phyloP scores from a whole-genome alignment of 2,113 vertebrate genomes.

The Mesocricetus auratus region DNA sequence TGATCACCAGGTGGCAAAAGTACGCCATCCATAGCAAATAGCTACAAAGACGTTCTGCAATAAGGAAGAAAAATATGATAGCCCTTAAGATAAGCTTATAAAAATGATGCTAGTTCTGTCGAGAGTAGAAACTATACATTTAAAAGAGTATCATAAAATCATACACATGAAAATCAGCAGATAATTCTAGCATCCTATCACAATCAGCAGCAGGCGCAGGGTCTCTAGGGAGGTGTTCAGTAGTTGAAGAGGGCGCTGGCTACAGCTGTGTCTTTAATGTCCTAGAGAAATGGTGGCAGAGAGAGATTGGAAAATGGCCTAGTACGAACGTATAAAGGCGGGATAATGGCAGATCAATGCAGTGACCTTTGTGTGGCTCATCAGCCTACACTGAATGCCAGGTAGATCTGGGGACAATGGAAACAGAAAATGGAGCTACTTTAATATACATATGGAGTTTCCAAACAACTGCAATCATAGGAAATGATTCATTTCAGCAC shows the following conservation, averaged over 20 bases:
- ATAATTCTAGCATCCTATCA: too few species aligned
- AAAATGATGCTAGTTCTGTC: slow-evolving; percentile 35
- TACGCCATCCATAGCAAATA: not conserved
- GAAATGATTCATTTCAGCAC: not conserved
- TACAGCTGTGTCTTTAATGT: not conserved
- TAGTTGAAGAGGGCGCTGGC: not conserved
- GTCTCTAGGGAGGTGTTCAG: not conserved
- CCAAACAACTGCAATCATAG: not conserved
- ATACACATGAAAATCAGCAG: not conserved
- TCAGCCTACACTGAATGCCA: not conserved
- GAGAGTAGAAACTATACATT: not conserved
- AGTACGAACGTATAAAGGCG: not conserved
- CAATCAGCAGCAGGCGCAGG: not conserved
- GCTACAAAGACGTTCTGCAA: not conserved
- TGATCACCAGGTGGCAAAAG: not conserved
- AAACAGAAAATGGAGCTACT: not conserved
- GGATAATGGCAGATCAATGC: not conserved
- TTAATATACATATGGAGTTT: not conserved
- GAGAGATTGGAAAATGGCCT: not conserved
- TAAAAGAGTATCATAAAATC: not conserved
- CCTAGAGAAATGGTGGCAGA: not conserved
- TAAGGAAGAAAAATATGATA: not conserved
- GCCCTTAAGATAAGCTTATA: not conserved
- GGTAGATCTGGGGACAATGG: not conserved
- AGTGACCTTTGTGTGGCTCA: not conserved